Evolutionary conservation across 2,113 vertebrate genomes (phyloP), one percentile per base, ranked within the genome.

Genomic region (Brachyhypopomus occidentalis): DNA sequence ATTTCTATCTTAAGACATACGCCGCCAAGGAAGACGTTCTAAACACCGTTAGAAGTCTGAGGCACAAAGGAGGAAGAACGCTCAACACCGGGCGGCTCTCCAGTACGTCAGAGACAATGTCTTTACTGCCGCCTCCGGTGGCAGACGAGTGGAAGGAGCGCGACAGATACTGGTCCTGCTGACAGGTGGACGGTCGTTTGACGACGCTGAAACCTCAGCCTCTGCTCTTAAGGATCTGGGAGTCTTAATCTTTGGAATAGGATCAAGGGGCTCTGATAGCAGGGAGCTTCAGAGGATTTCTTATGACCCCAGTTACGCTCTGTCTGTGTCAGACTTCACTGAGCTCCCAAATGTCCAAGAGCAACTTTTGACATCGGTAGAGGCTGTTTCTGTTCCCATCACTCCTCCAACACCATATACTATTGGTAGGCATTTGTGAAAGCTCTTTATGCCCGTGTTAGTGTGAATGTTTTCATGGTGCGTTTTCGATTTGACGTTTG

Each of bases 141-240:
- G 95, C 85, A 93, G 95, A 30, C 91, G 92, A 0, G 90, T 93
- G 56, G 93, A 95, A 5, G 91, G 92, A 0, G 90, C 95, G 74
- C 90, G 89, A 12, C 95, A 95, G 85, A 89, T 95, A 70, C 85
- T 95, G 80, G 85, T 96, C 25, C 86, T 96, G 23, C 85, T 96
- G 30, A 91, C 84, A 22, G 94, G 93, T 0, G 94, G 94, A 0
- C 89, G 69, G 79, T 95, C 95, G 0, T 83, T 41, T 0, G 95
- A 96, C 0, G 27, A 72, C 0, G 88, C 95, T 93, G 66, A 83
- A 91, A 52, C 63, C 56, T 73, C 86, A 62, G 62, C 83, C 19
- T 48, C 72, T 5, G 69, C 81, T 17, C 77, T 89, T 30, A 89
- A 87, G 69, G 78, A 88, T 25, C 56, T 84, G 0, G 88, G 91